Evolutionary conservation across 2,797 vertebrate species (phyloP).

Genomic region (Hoplostethus atlanticus): DNA sequence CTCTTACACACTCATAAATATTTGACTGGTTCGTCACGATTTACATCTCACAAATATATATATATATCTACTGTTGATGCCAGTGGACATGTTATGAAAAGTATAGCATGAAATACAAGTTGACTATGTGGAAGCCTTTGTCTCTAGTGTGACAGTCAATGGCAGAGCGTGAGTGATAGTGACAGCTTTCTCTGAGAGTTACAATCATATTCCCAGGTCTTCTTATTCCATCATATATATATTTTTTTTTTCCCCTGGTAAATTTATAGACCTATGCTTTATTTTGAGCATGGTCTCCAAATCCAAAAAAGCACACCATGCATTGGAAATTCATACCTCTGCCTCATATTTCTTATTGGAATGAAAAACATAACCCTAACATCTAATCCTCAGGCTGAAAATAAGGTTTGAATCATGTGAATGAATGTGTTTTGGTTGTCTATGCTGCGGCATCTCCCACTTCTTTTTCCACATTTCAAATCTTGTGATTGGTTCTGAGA

Average conservation of each 20-base stretch:
- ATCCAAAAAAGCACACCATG: conserved; percentile 11
- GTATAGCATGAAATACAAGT: conserved; percentile 24
- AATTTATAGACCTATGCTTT: conserved; percentile 37
- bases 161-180: conserved; percentile 17
- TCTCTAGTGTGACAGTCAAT: conserved; percentile 26
- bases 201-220: conserved; percentile 10
- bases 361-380: conserved; percentile 48
- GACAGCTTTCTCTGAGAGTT: conserved; percentile 35
- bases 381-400: conserved; percentile 43
- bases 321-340: conserved; percentile 46
- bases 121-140: conserved; percentile 18
- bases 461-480: conserved; percentile 62
- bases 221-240: conserved; percentile 8
- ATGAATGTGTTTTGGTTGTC: conserved; percentile 49
- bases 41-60: too few relatives aligned
- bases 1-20: too few relatives aligned
- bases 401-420: conserved; percentile 56
- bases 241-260: conserved; percentile 5
- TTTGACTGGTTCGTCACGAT: too few relatives aligned
- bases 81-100: conserved; percentile 15
- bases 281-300: conserved; percentile 28
- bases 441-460: conserved; percentile 17
- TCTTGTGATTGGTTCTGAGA: conserved; percentile 59
- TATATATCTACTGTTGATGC: background rate
- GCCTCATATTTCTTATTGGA: conserved; percentile 24